Evolutionary conservation across 1,140 invertebrate species (phyloP).

Genomic region (Cherax destructor): DNA sequence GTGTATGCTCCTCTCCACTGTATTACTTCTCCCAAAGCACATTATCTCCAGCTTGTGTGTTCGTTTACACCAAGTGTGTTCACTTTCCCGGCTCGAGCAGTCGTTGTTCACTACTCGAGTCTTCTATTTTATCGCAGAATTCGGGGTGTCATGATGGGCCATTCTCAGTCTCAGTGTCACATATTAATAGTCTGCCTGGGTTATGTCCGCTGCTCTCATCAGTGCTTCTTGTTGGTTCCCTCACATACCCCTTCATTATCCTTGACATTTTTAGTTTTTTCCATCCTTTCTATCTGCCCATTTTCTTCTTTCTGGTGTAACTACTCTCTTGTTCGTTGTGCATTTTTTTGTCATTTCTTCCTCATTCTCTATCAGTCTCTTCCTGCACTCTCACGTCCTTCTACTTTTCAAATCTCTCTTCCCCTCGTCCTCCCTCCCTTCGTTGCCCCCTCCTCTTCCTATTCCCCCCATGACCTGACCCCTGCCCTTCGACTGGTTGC

Average conservation of each 20-base stretch:
- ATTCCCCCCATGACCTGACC: neutral
- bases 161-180: too few species aligned
- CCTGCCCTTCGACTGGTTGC: neutral
- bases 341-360: neutral
- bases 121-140: too few species aligned
- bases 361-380: conserved; percentile 4
- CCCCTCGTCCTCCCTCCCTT: neutral
- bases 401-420: conserved; percentile 34
- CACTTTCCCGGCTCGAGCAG: too few species aligned
- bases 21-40: too few species aligned
- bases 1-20: too few species aligned
- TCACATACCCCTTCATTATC: neutral
- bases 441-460: neutral
- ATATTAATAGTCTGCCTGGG: neutral
- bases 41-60: too few species aligned
- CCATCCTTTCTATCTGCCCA: neutral
- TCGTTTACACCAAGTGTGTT: too few species aligned
- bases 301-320: neutral
- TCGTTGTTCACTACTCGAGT: too few species aligned
- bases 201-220: neutral
- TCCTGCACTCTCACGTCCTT: neutral
- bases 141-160: too few species aligned
- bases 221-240: neutral
- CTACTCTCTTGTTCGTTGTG: too few species aligned
- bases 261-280: neutral